Evolutionary conservation across 2,888 invertebrate species (phyloP).

Genomic region (Sinelater perroti): DNA sequence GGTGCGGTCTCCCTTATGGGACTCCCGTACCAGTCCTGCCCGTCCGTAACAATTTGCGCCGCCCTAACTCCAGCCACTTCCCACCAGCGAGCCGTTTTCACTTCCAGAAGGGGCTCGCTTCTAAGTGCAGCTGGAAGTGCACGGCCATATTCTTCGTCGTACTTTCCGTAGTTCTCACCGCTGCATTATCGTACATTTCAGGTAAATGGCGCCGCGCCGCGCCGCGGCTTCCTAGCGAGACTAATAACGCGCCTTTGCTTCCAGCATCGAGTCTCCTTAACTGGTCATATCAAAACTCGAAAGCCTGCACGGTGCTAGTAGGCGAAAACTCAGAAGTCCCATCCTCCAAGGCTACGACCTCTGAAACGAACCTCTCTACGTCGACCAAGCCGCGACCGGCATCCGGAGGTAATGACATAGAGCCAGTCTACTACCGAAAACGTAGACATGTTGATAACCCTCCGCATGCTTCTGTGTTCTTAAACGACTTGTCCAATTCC

Average conservation of each 20-base stretch:
- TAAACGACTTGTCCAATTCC: constrained; percentile 43
- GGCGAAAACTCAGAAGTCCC: constrained; percentile 78
- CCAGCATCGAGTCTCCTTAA: constrained; percentile 83
- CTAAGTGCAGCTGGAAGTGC: constrained; percentile 92
- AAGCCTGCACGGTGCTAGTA: constrained; percentile 85
- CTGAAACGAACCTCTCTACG: constrained; percentile 77
- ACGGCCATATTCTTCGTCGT: constrained; percentile 88
- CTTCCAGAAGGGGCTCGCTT: constrained; percentile 86
- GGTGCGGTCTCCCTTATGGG: constrained; percentile 62
- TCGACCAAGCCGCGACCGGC: constrained; percentile 70
- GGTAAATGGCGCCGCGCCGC: too few relatives aligned
- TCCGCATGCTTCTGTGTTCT: constrained; percentile 58
- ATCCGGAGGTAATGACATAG: constrained; percentile 64
- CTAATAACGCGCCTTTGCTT: too few relatives aligned
- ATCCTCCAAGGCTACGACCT: constrained; percentile 75
- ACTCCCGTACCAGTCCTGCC: constrained; percentile 75
- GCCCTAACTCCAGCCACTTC: constrained; percentile 76
- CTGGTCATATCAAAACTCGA: constrained; percentile 85
- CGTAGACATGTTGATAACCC: constrained; percentile 70
- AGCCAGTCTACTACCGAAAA: constrained; percentile 67
- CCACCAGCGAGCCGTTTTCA: constrained; percentile 81
- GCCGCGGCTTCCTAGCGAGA: too few relatives aligned
- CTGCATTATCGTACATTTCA: constrained; percentile 87
- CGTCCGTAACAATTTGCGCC: constrained; percentile 75
- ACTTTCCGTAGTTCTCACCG: constrained; percentile 82